Evolutionary conservation across 30 jellyfish, hydroid and myxozoan species (phyloP).

Genomic region (Turritopsis rubra): DNA sequence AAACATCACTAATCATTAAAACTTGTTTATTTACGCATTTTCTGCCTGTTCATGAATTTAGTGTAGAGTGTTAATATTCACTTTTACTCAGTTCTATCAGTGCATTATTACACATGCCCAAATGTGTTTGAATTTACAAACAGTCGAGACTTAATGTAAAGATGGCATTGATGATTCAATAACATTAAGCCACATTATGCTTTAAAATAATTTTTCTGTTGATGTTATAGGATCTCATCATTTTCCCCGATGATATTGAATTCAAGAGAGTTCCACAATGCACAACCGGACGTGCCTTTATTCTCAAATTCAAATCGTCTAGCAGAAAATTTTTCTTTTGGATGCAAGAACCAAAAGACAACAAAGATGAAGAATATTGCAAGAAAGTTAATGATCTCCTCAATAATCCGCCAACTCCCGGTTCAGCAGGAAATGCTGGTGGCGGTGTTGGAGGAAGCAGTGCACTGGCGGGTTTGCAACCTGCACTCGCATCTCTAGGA

Average conservation of each 20-base stretch:
- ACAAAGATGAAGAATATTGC: conserved; percentile 82
- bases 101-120: no score
- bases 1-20: no score
- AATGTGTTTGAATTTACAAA: no score
- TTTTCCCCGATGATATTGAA: conserved; percentile 95
- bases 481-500: conserved; percentile 92
- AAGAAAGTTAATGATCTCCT: conserved; percentile 71
- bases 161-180: no score
- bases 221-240: conserved; percentile 67
- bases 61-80: no score
- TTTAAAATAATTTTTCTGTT: background rate
- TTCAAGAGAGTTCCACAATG: conserved; percentile 88
- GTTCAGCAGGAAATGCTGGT: conserved; percentile 48
- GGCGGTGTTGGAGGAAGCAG: conserved; percentile 31
- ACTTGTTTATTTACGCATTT: no score
- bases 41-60: no score
- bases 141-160: no score
- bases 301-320: conserved; percentile 79
- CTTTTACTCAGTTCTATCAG: no score
- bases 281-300: conserved; percentile 93
- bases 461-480: conserved; percentile 58
- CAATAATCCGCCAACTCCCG: conserved; percentile 97
- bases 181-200: background rate
- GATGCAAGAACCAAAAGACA: conserved; percentile 99
- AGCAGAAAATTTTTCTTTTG: conserved; percentile 83